Percentiles rank a stretch among this genome's conserved stretches.
phyloP scores from a whole-genome alignment of 2,888 invertebrate species.

The Cosmorhoe ocellata region DNA sequence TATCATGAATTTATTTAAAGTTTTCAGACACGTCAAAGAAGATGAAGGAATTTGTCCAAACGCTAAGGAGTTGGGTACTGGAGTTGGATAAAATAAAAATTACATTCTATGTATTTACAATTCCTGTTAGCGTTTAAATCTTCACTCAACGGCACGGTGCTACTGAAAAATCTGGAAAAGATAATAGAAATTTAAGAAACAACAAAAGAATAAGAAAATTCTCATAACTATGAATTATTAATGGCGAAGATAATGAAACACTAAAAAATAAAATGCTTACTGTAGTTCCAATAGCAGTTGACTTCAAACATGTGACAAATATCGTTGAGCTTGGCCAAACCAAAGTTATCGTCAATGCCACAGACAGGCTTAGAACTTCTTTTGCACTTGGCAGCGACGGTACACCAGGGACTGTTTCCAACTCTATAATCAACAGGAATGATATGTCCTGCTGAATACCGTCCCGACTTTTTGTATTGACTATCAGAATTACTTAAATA shows the following conservation, averaged over 20 bases:
- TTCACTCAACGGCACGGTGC: not conserved
- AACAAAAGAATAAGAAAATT: no score
- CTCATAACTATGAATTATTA: not conserved
- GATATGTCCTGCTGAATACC: not conserved
- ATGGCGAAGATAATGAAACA: not conserved
- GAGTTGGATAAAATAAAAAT: slow-evolving; percentile 47
- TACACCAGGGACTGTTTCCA: slow-evolving; percentile 48
- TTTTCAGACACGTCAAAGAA: slow-evolving; percentile 73
- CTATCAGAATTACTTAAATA: no score
- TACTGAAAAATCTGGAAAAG: slow-evolving; percentile 12
- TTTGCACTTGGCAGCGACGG: slow-evolving; percentile 41
- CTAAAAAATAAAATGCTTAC: slow-evolving; percentile 6
- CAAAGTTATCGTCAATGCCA: slow-evolving; percentile 61
- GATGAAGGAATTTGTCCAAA: slow-evolving; percentile 69
- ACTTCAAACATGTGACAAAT: slow-evolving; percentile 64
- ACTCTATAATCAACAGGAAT: not conserved
- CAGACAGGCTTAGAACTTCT: slow-evolving; percentile 47
- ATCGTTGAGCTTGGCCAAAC: slow-evolving; percentile 61
- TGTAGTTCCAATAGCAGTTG: slow-evolving; percentile 65
- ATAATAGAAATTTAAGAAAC: not conserved
- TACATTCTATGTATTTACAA: not conserved
- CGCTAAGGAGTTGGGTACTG: slow-evolving; percentile 50
- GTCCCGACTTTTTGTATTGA: no score
- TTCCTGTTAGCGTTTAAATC: not conserved
- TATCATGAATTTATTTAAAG: slow-evolving; percentile 43